Evolutionary conservation across 2,113 vertebrate genomes (phyloP).

Genomic region (Callaeas wilsoni): DNA sequence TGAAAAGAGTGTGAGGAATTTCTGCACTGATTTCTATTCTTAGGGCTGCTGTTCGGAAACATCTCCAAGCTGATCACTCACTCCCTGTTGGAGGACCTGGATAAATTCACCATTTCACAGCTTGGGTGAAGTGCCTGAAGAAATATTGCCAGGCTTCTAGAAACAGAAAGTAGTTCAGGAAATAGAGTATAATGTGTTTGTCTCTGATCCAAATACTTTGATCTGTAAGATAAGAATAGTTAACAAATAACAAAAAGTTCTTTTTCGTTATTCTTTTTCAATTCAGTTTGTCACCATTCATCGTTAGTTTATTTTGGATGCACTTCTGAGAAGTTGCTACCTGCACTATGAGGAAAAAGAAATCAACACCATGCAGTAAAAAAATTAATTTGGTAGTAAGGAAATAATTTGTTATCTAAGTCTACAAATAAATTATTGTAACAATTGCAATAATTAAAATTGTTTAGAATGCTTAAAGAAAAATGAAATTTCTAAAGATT

Average conservation of each 20-base stretch:
- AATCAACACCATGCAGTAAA: not conserved
- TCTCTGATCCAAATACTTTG: not conserved
- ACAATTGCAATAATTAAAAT: not conserved
- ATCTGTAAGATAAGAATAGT: not conserved
- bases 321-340: slow-evolving; percentile 5
- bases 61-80: not conserved
- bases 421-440: not conserved
- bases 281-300: not conserved
- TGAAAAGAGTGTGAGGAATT: not conserved
- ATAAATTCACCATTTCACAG: not conserved
- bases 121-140: not conserved
- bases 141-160: not conserved
- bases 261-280: not conserved
- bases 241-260: not conserved
- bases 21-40: not conserved
- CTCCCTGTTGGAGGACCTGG: not conserved
- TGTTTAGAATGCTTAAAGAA: not conserved
- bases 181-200: not conserved
- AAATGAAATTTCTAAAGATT: not conserved
- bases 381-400: not conserved
- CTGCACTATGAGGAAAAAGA: not conserved
- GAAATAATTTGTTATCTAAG: not conserved
- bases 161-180: not conserved
- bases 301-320: not conserved
- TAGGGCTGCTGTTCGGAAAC: not conserved